Evolutionary conservation across 2,113 vertebrate species (phyloP).

Genomic region (Marmota flaviventris): DNA sequence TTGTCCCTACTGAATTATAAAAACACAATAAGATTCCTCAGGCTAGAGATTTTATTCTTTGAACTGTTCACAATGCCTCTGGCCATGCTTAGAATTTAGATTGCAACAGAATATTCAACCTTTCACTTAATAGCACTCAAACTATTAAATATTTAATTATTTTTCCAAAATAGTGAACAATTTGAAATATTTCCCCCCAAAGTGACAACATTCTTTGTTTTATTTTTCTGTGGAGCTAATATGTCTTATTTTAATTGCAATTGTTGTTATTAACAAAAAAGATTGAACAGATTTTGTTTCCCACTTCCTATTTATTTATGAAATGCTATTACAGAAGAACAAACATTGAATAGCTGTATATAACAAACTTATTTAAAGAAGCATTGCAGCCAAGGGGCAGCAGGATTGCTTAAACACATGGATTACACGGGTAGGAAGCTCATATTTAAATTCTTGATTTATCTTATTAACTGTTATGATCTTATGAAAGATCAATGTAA

Average conservation of each 20-base stretch:
- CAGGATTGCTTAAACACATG: not conserved
- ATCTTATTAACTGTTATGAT: not conserved
- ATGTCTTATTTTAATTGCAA: slow-evolving; percentile 48
- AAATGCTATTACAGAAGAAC: not conserved
- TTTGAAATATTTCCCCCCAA: not conserved
- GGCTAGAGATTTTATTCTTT: slow-evolving; percentile 33
- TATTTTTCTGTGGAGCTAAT: not conserved
- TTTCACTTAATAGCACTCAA: slow-evolving; percentile 8
- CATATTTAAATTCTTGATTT: not conserved
- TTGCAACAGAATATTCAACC: slow-evolving; percentile 19
- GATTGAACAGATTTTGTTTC: not conserved
- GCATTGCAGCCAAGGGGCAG: not conserved
- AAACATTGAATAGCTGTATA: not conserved
- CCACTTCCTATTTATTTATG: slow-evolving; percentile 31
- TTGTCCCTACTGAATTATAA: slow-evolving; percentile 41
- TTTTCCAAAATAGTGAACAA: slow-evolving; percentile 51
- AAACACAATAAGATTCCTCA: not conserved
- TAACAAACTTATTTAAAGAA: not conserved
- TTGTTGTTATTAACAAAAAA: slow-evolving; percentile 29
- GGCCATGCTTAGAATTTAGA: slow-evolving; percentile 45
- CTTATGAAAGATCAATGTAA: not conserved
- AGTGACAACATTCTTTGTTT: not conserved
- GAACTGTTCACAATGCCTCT: slow-evolving; percentile 6
- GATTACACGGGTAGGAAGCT: not conserved
- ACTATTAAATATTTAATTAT: slow-evolving; percentile 64